These are phyloP conservation scores for Alviniconcha strummeri DNA, from an alignment of 2,888 invertebrate species.

Conservation along the genomic window DNA sequence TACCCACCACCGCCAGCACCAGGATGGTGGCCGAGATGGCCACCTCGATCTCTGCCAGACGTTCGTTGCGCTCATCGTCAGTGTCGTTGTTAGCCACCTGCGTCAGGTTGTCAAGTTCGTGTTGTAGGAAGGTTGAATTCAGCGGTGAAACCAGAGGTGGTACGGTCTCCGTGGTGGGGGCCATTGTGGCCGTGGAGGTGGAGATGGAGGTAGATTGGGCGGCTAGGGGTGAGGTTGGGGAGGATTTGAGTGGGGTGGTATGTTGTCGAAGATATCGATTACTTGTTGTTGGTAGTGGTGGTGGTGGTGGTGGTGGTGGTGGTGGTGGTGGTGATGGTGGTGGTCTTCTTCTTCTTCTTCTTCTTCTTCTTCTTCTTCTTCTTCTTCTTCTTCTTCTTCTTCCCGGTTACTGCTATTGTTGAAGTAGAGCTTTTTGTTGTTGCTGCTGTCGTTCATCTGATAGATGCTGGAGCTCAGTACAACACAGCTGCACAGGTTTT, in stretches of 20 bases:
- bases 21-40: slow-evolving; percentile 42
- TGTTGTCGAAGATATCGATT: too few species aligned
- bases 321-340: background rate
- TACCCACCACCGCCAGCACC: slow-evolving; percentile 61
- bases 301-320: background rate
- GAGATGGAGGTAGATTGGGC: too few species aligned
- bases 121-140: background rate
- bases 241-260: too few species aligned
- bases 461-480: too few species aligned
- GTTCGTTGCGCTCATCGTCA: slow-evolving; percentile 35
- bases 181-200: background rate
- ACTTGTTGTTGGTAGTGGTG: background rate
- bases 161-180: background rate
- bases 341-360: background rate
- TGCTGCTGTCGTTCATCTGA: too few species aligned
- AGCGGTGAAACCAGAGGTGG: background rate
- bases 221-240: too few species aligned
- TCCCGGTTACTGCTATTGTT: background rate
- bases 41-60: slow-evolving; percentile 41
- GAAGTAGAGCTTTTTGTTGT: background rate
- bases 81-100: slow-evolving; percentile 14
- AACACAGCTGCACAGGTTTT: too few species aligned
- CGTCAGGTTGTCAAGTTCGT: background rate
- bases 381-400: background rate
- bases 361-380: background rate